Percentiles rank a stretch among this genome's conserved stretches.
Conservation (phyloP, 2,113 vertebrate species). For the Clarias batrachus region DNA sequence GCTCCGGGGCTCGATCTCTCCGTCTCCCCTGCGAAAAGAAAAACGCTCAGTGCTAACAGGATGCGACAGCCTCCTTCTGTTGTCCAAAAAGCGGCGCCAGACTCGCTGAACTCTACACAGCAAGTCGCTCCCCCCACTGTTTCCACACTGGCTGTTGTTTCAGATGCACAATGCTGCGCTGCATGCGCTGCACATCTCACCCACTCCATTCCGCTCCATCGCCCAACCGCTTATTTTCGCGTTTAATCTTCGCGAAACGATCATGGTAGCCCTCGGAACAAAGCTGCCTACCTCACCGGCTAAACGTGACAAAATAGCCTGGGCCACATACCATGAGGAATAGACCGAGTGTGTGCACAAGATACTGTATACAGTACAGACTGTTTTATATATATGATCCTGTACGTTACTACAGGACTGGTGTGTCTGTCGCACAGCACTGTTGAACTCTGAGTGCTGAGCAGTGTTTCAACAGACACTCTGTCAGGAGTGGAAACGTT, state of each 20-base stretch:
- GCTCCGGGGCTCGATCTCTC: conserved; percentile 27
- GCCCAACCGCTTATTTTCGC: conserved; percentile 25
- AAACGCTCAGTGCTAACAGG: conserved; percentile 58
- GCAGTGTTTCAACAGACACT: not conserved
- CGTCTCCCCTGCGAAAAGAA: conserved; percentile 54
- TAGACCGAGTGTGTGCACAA: not conserved
- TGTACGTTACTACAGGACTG: not conserved
- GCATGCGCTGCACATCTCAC: conserved; percentile 5
- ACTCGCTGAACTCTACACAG: conserved; percentile 46
- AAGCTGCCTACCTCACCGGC: not conserved
- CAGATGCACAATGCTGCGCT: conserved; percentile 14
- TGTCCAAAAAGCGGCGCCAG: conserved; percentile 50
- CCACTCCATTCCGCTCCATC: not conserved
- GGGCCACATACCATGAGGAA: not conserved
- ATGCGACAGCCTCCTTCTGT: conserved; percentile 64
- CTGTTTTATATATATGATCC: not conserved
- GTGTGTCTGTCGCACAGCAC: not conserved
- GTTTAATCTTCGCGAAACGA: conserved; percentile 13
- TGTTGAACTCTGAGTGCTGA: not conserved
- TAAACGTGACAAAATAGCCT: conserved; percentile 8
- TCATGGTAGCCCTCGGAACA: conserved; percentile 19
- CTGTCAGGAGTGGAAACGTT: not conserved
- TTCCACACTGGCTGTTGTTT: conserved; percentile 35
- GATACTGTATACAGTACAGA: not conserved
- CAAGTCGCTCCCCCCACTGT: conserved; percentile 17